Conservation (phyloP, 1,140 invertebrate species). For the Trichomalopsis sarcophagae region DNA sequence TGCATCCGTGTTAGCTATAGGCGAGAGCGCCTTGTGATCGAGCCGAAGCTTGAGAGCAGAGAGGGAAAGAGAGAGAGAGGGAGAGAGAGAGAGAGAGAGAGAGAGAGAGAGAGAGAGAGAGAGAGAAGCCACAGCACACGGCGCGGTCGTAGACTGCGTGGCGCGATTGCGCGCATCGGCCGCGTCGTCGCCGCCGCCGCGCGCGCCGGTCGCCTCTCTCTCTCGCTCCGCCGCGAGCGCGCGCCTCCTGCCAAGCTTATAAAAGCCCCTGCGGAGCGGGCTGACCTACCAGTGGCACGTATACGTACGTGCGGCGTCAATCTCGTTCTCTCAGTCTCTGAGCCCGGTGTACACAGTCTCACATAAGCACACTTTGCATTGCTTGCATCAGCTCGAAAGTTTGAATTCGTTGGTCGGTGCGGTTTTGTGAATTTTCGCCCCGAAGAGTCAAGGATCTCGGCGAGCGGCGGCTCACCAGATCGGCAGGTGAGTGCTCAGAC, state of each 20-base stretch:
- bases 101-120: conserved; percentile 31
- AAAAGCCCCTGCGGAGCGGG: conserved; percentile 59
- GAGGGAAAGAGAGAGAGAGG: conserved; percentile 32
- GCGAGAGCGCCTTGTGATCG: not conserved
- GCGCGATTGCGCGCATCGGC: conserved; percentile 36
- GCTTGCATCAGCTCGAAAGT: not conserved
- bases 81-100: conserved; percentile 6
- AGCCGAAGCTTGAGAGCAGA: not conserved
- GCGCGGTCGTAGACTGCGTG: conserved; percentile 56
- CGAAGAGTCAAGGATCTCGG: not conserved
- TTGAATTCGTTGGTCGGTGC: not conserved
- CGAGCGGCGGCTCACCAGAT: not conserved
- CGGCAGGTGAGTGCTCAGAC: conserved; percentile 18
- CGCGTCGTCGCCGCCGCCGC: not conserved
- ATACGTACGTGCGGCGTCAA: conserved; percentile 15
- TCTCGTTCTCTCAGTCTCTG: conserved; percentile 11
- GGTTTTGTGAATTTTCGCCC: not conserved
- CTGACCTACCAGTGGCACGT: conserved; percentile 61
- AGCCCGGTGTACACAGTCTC: not conserved
- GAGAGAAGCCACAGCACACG: not conserved
- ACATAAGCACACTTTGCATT: not conserved
- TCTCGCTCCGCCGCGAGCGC: not conserved
- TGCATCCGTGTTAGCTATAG: not conserved
- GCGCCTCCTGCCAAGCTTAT: conserved; percentile 56
- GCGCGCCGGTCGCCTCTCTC: conserved; percentile 19